phyloP scores from a whole-genome alignment of 2,797 vertebrate species.

The Parauchenoglanis punctatus region DNA sequence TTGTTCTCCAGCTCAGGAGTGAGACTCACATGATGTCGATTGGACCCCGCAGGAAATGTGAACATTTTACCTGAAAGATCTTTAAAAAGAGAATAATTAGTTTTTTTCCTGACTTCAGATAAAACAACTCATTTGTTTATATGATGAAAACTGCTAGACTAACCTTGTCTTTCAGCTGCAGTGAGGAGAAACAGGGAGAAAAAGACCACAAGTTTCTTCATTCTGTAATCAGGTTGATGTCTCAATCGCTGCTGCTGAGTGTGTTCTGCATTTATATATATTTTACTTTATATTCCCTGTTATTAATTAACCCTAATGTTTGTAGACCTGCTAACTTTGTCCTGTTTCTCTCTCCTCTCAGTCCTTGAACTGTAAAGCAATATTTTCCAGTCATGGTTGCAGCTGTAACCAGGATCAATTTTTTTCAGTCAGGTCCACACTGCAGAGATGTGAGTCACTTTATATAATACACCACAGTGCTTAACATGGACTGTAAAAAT shows the following conservation, averaged over 20 bases:
- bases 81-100: background rate
- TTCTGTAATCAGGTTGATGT: background rate
- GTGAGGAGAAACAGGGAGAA: background rate
- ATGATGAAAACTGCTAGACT: background rate
- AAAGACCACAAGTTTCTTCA: slow-evolving; percentile 6
- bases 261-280: background rate
- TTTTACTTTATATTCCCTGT: background rate
- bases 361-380: too few relatives aligned
- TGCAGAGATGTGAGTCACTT: background rate
- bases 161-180: slow-evolving; percentile 13
- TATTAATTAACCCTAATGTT: background rate
- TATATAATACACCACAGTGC: background rate
- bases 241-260: background rate
- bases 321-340: background rate
- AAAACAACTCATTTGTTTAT: background rate
- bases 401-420: background rate
- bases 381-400: too few relatives aligned
- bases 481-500: background rate
- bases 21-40: background rate
- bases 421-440: background rate
- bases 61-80: slow-evolving; percentile 29
- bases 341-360: background rate
- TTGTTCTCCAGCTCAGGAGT: background rate
- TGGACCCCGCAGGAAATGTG: slow-evolving; percentile 2
- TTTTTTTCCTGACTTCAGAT: background rate